phyloP scores from a whole-genome alignment of 2,113 vertebrate genomes.

The Sphyrna mokarran region DNA sequence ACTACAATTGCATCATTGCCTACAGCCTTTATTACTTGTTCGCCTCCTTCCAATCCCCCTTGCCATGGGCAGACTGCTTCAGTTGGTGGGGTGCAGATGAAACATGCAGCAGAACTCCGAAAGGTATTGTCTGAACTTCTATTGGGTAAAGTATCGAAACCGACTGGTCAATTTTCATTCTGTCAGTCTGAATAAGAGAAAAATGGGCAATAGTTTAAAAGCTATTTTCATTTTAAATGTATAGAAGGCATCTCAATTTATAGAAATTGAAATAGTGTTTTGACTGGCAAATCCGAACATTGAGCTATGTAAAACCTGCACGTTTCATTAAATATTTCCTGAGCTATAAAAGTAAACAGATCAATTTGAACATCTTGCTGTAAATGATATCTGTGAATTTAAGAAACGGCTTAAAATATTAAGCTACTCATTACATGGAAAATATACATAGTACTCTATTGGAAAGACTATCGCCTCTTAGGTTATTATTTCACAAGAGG shows the following conservation, averaged over 20 bases:
- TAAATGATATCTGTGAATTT: too few species aligned
- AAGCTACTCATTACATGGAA: too few species aligned
- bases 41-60: conserved; percentile 76
- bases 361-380: too few species aligned
- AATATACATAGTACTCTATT: too few species aligned
- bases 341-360: too few species aligned
- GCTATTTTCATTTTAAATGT: neutral
- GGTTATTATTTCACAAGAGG: too few species aligned
- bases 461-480: too few species aligned
- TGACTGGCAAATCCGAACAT: too few species aligned
- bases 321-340: too few species aligned
- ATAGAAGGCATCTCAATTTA: neutral
- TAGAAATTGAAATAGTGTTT: neutral
- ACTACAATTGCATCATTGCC: conserved; percentile 86
- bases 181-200: neutral
- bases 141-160: neutral
- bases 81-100: conserved; percentile 53
- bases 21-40: conserved; percentile 90
- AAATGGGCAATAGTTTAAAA: neutral
- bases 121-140: conserved; percentile 53
- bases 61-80: conserved; percentile 74
- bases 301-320: too few species aligned
- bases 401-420: too few species aligned
- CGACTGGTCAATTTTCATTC: neutral
- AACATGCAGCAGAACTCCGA: conserved; percentile 60